Evolutionary conservation across 2,888 invertebrate genomes (phyloP), one percentile per base, ranked within the genome.

Genomic region (Parascotia fuliginaria): DNA sequence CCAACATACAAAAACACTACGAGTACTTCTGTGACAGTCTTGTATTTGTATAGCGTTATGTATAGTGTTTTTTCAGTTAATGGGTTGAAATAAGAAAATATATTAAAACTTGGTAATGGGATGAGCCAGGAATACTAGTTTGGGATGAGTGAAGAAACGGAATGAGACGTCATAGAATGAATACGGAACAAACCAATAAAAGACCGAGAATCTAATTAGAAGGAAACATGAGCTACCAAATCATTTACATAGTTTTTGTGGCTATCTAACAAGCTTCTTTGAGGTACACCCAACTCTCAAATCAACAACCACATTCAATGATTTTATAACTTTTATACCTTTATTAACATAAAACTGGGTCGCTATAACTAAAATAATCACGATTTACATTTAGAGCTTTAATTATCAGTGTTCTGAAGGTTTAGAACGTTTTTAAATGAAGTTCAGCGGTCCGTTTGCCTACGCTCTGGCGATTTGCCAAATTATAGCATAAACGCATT

Each of bases 381-480:
- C 33, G 36, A 48, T 56, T 60, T 43, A 61, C 42, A 45, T 44
- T 60, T 3, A 34, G 48, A 44, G 32, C 45, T 58, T 53, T 59
- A 60, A 66, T 66, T 65, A 60, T 64, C 34, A 40, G 22, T 48
- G 47, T 56, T 65, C 58, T 59, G 65, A 70, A 69, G 59, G 56
- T 73, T 59, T 42, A 39, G 52, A 39, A 49, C 47, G 36, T 60
- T 58, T 60, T 54, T 64, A 70, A 64, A 56, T 64, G 64, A 73
- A 73, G 73, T 78, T 78, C 70, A 73, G 47, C 52, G 47, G 60
- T 37, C 31, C 24, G 41, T 29, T 56, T 55, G 53, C 62, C 67
- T 66, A 39, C 42, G 46, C 44, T 33, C 65, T 75, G 75, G 75
- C 73, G 29, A 9, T 3, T 3, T 32, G 74, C 77, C 77, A 76